Percentiles rank a stretch among this genome's conserved stretches.
phyloP scores from a whole-genome alignment of 2,888 invertebrate genomes.

The Conops quadrifasciatus region DNA sequence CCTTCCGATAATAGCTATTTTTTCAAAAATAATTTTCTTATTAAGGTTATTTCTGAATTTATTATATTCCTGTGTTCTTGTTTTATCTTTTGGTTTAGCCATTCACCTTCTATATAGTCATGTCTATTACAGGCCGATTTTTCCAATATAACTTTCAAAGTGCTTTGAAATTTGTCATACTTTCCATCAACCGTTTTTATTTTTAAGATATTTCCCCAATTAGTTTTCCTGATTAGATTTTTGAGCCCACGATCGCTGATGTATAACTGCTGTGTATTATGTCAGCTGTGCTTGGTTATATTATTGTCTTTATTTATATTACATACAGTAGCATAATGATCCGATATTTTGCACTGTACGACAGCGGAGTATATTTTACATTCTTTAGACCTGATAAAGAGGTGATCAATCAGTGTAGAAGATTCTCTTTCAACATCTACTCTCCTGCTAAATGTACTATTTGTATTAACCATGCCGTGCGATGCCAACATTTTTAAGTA shows the following conservation, averaged over 20 bases:
- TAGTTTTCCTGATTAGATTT: neutral
- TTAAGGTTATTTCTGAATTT: slow-evolving; percentile 14
- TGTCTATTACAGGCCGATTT: no score
- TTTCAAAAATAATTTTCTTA: slow-evolving; percentile 9
- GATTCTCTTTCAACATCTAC: no score
- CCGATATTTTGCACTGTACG: no score
- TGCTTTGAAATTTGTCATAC: no score
- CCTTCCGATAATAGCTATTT: neutral
- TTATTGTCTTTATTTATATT: neutral
- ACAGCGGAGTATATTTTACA: no score
- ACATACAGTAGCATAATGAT: no score
- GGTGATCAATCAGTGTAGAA: no score
- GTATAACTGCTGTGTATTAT: neutral
- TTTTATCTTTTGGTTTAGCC: neutral
- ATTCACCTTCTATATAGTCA: no score
- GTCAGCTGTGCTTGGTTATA: neutral
- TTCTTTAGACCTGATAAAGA: no score
- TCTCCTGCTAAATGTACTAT: no score
- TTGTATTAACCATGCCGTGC: neutral
- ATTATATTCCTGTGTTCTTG: neutral
- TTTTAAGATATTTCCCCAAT: neutral
- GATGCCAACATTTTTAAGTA: neutral
- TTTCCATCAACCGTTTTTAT: no score
- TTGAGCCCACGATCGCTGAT: neutral
- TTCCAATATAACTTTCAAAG: no score